Percentiles rank a stretch among this genome's conserved stretches.
Conservation (phyloP, 2,888 invertebrate genomes). For the Acleris emargana region DNA sequence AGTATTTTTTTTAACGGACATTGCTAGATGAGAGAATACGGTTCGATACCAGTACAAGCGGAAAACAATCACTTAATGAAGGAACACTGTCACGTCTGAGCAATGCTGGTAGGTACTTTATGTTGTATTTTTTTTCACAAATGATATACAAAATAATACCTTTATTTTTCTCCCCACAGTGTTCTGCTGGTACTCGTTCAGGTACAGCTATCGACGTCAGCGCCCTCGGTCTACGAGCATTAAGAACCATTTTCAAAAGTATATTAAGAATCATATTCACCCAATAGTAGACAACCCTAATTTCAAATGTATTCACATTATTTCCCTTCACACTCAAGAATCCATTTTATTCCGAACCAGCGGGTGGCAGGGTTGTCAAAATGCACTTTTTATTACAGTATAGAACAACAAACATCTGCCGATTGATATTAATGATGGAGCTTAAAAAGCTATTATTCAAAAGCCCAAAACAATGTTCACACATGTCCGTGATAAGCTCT, state of each 20-base stretch:
- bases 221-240: no score
- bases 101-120: no score
- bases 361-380: constrained; percentile 31
- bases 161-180: no score
- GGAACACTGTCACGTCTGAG: no score
- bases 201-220: no score
- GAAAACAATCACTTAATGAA: no score
- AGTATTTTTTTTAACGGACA: no score
- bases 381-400: constrained; percentile 31
- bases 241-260: not conserved
- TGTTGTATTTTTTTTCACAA: no score
- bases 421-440: constrained; percentile 37
- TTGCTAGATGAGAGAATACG: no score
- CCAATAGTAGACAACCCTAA: not conserved
- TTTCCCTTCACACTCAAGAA: constrained; percentile 8
- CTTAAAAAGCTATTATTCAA: constrained; percentile 36
- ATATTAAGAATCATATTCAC: not conserved
- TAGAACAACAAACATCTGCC: constrained; percentile 33
- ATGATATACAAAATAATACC: no score
- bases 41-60: no score
- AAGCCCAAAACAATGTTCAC: constrained; percentile 31
- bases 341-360: constrained; percentile 25
- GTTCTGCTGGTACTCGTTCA: no score
- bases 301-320: not conserved
- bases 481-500: constrained; percentile 34